A percentile compares a stretch with the other conserved stretches of the same genome.
Conservation (phyloP, 2,113 vertebrate species). For the Anhinga anhinga region DNA sequence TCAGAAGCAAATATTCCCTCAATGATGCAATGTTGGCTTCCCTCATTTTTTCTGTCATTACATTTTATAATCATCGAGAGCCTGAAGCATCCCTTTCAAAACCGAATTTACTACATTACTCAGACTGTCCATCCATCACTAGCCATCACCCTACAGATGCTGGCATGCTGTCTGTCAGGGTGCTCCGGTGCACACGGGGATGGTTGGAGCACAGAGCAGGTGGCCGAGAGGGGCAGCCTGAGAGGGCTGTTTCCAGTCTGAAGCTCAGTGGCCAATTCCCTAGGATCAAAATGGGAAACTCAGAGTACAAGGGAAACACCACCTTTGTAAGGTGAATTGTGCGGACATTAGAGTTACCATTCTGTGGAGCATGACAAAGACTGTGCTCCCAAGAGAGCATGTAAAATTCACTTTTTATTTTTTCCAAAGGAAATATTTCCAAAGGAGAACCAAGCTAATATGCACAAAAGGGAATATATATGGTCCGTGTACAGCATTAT, state of each 20-base stretch:
- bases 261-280: not conserved
- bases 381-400: not conserved
- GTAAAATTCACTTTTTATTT: not conserved
- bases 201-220: no score
- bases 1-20: not conserved
- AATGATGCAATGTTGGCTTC: not conserved
- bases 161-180: no score
- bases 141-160: not conserved
- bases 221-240: not conserved
- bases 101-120: not conserved
- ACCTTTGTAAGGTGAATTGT: not conserved
- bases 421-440: not conserved
- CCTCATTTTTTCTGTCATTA: not conserved
- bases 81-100: not conserved
- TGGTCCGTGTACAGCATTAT: not conserved
- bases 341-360: not conserved
- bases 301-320: not conserved
- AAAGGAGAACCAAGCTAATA: not conserved
- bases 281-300: not conserved
- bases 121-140: not conserved
- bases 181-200: no score
- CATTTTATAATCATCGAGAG: not conserved
- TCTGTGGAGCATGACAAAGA: not conserved
- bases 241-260: not conserved
- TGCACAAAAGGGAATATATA: not conserved